Percentiles rank a stretch among this genome's conserved stretches.
These are phyloP conservation scores for Oopsacas minuta DNA, from an alignment of 37 sponge, comb jelly and placozoan genomes.

Conservation along the genomic window DNA sequence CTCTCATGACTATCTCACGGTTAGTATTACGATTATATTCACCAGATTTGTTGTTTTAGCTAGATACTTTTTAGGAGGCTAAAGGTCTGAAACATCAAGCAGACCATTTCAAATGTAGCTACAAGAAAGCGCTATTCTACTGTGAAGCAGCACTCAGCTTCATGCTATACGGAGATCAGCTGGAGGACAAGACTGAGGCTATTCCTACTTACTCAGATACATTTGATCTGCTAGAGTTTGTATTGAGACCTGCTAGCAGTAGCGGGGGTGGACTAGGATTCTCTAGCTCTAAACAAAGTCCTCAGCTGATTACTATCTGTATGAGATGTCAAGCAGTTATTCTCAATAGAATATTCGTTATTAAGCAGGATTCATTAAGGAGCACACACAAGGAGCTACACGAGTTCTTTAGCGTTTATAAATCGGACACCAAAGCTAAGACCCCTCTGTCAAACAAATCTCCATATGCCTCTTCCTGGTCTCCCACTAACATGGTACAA, in stretches of 20 bases:
- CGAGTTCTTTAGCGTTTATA: background rate
- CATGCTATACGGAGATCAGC: slow-evolving; percentile 8
- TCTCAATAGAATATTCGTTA: background rate
- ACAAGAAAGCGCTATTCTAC: slow-evolving; percentile 1
- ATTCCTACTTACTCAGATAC: background rate
- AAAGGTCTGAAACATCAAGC: slow-evolving; percentile 3
- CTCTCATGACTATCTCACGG: background rate
- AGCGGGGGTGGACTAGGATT: background rate
- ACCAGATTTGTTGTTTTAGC: background rate
- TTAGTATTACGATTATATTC: background rate
- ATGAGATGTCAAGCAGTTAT: background rate
- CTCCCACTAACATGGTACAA: background rate
- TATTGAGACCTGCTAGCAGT: background rate
- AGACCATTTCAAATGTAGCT: background rate
- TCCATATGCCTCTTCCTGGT: background rate
- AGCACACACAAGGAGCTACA: background rate
- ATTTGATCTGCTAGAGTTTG: background rate
- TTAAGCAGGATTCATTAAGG: background rate
- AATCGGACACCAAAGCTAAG: slow-evolving; percentile 10
- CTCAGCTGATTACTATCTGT: background rate
- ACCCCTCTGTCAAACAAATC: background rate
- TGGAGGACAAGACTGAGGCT: background rate
- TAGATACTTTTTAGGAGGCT: background rate
- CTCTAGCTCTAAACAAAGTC: background rate
- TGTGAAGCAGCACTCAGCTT: slow-evolving; percentile 7